Conservation (phyloP, 2,888 invertebrate species). For the Harpagoxenus sublaevis region DNA sequence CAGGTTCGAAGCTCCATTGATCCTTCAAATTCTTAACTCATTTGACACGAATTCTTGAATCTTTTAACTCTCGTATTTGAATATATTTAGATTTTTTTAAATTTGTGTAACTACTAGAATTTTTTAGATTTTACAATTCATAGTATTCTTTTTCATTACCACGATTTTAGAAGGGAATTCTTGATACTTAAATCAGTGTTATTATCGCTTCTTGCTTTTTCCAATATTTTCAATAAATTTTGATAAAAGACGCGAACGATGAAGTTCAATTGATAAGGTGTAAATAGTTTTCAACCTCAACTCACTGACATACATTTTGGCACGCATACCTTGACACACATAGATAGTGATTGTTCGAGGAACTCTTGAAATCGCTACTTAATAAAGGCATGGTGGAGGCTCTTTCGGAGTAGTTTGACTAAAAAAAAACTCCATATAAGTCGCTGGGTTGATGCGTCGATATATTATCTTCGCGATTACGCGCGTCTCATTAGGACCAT, state of each 20-base stretch:
- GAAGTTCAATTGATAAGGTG: neutral
- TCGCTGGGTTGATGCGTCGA: constrained; percentile 56
- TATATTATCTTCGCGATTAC: constrained; percentile 63
- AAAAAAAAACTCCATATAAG: constrained; percentile 17
- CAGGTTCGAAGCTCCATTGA: neutral
- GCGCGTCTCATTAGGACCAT: constrained; percentile 43
- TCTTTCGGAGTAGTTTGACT: constrained; percentile 33
- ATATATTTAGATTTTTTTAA: neutral
- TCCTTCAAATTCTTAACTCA: constrained; percentile 17
- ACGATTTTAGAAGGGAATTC: neutral
- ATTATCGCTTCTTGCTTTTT: neutral
- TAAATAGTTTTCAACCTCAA: neutral
- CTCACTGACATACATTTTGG: constrained; percentile 22
- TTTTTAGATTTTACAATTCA: constrained; percentile 16
- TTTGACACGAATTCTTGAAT: neutral
- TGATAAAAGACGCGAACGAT: neutral
- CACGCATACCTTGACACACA: constrained; percentile 32
- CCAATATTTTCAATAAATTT: neutral
- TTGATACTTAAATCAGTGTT: neutral
- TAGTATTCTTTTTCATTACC: neutral
- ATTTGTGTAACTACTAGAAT: neutral
- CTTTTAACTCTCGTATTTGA: neutral
- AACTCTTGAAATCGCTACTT: neutral
- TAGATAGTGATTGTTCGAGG: constrained; percentile 33
- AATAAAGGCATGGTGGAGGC: neutral